Percentiles rank a stretch among this genome's conserved stretches.
These are phyloP conservation scores for Sebastes elongatus DNA, from an alignment of 2,797 vertebrate species.

Conservation along the genomic window DNA sequence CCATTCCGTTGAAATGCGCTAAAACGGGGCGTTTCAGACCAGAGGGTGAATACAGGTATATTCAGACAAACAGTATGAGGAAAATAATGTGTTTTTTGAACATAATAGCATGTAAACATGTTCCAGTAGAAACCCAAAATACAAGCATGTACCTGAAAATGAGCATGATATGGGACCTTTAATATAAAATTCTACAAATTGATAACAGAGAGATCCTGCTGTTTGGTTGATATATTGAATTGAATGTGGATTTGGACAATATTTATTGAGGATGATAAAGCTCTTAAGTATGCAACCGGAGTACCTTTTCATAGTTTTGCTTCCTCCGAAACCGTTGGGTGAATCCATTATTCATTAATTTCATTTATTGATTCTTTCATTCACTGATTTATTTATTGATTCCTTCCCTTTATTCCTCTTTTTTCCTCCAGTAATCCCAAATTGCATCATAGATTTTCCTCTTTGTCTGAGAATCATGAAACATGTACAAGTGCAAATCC, in stretches of 20 bases:
- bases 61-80: no score
- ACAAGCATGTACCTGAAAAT: no score
- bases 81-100: no score
- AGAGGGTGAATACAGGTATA: no score
- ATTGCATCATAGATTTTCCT: conserved; percentile 13
- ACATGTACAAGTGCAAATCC: conserved; percentile 45
- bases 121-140: no score
- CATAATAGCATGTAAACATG: no score
- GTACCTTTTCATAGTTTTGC: neutral
- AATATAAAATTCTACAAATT: no score
- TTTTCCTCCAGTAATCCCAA: conserved; percentile 19
- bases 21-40: no score
- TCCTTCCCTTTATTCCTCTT: neutral
- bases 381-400: conserved; percentile 1
- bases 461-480: conserved; percentile 31
- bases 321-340: neutral
- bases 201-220: no score
- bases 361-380: neutral
- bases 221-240: no score
- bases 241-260: neutral
- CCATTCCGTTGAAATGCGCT: no score
- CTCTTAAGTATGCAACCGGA: neutral
- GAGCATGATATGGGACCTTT: no score
- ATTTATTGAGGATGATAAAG: neutral
- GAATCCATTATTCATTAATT: neutral